Conservation (phyloP, 2,797 vertebrate species). For the Argya squamiceps region DNA sequence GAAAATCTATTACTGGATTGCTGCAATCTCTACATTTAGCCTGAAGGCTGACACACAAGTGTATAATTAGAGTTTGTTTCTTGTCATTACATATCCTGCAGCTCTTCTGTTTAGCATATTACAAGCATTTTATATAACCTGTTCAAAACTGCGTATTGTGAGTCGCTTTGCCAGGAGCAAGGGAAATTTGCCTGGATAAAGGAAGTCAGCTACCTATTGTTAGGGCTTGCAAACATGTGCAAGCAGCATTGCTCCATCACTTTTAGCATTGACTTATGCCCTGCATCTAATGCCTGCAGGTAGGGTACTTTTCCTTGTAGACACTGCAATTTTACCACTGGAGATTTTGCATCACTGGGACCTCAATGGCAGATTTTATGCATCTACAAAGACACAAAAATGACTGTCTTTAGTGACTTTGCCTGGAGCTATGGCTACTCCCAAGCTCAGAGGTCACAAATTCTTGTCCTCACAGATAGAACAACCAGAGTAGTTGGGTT, state of each 20-base stretch:
- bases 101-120: background rate
- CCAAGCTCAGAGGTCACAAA: background rate
- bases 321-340: background rate
- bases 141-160: background rate
- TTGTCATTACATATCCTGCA: background rate
- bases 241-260: background rate
- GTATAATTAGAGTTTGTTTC: background rate
- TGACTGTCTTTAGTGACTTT: background rate
- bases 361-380: background rate
- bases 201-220: background rate
- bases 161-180: background rate
- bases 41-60: background rate
- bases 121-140: background rate
- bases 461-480: background rate
- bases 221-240: background rate
- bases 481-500: background rate
- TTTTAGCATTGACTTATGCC: background rate
- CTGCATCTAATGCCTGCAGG: rapidly evolving
- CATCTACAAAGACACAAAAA: background rate
- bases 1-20: background rate
- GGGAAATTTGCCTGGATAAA: background rate
- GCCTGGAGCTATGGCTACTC: background rate
- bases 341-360: background rate
- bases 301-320: background rate
- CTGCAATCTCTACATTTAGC: background rate